phyloP scores from a whole-genome alignment of 2,888 invertebrate species.

The Thereva nobilitata region DNA sequence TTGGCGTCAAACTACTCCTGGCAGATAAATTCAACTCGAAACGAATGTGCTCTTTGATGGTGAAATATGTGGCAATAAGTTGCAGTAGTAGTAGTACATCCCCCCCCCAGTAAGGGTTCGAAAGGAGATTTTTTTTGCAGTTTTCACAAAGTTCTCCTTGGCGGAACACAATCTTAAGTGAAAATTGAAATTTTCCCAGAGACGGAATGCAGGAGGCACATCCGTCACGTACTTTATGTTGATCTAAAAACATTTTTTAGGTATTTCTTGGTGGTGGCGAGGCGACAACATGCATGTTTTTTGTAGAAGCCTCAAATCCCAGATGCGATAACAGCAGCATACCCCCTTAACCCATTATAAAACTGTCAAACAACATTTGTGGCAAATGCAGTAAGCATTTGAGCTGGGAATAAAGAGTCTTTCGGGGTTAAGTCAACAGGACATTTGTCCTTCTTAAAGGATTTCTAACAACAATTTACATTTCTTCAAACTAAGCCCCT shows the following conservation, averaged over 20 bases:
- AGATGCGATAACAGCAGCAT: background rate
- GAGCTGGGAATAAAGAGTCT: no score
- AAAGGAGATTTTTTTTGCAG: background rate
- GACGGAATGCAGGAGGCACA: background rate
- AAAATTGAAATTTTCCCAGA: background rate
- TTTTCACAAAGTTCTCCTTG: background rate
- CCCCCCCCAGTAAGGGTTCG: no score
- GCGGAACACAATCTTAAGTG: background rate
- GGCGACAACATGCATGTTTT: conserved; percentile 14
- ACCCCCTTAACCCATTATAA: background rate
- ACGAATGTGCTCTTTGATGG: conserved; percentile 12
- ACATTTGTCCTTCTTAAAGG: no score
- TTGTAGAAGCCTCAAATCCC: conserved; percentile 10
- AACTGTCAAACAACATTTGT: background rate
- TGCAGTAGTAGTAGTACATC: background rate
- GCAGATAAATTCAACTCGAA: conserved; percentile 26
- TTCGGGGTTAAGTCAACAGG: no score
- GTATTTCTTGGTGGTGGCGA: background rate
- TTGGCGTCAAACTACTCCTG: background rate
- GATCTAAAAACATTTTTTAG: conserved; percentile 23
- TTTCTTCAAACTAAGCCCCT: no score
- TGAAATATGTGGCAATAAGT: conserved; percentile 17
- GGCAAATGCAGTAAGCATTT: no score
- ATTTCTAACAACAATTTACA: no score
- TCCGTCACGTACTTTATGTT: background rate